A percentile compares a stretch with the other conserved stretches of the same genome.
These are phyloP conservation scores for Cynopterus brachyotis DNA, from an alignment of 2,113 vertebrate species.

Conservation along the genomic window DNA sequence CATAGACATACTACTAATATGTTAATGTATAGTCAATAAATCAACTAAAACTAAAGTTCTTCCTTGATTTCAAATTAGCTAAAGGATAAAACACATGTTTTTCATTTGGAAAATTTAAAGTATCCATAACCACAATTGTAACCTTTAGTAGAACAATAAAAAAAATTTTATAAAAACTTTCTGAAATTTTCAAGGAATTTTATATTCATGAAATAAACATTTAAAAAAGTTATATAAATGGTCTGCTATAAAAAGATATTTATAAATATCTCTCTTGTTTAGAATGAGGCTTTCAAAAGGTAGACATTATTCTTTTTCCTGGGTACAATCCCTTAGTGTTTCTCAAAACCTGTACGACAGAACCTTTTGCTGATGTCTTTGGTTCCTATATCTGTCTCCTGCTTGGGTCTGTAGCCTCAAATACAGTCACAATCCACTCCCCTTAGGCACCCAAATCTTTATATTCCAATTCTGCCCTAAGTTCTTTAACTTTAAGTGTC, in stretches of 20 bases:
- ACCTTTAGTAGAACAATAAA: neutral
- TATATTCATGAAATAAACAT: neutral
- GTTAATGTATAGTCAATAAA: neutral
- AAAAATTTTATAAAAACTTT: neutral
- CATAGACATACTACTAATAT: neutral
- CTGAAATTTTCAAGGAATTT: neutral
- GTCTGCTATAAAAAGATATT: neutral
- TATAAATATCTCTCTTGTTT: neutral
- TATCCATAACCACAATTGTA: neutral
- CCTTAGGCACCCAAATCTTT: neutral
- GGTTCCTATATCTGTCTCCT: neutral
- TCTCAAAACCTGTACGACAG: neutral
- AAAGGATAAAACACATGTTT: neutral
- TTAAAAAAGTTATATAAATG: neutral
- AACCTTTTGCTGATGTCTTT: fast-evolving
- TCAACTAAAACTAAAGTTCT: neutral
- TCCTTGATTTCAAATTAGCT: neutral
- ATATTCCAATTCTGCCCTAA: neutral
- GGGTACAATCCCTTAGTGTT: neutral
- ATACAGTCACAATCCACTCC: neutral
- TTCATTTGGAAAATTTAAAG: neutral
- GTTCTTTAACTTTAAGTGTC: neutral
- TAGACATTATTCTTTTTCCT: neutral
- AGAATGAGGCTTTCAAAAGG: neutral
- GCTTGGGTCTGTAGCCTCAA: too few relatives aligned